phyloP scores from a whole-genome alignment of 2,797 vertebrate species.

The Acipenser oxyrinchus region DNA sequence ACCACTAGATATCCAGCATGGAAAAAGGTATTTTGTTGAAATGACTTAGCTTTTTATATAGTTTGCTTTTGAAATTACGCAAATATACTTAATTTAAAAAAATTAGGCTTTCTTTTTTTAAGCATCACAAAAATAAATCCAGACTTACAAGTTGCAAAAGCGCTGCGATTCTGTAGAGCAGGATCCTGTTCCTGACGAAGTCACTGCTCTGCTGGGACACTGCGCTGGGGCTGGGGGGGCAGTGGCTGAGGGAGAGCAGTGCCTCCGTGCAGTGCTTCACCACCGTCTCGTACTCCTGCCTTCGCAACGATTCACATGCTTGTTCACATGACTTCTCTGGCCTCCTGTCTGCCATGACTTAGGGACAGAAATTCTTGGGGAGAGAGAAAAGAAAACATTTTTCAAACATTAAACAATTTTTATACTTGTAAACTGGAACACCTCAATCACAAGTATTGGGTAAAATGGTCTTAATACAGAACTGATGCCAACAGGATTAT shows the following conservation, averaged over 20 bases:
- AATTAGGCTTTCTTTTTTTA: too few species aligned
- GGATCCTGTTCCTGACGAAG: constrained; percentile 79
- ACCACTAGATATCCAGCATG: too few species aligned
- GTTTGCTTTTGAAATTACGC: too few species aligned
- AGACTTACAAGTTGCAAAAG: constrained; percentile 87
- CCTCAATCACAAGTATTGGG: not conserved
- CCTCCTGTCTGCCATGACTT: constrained; percentile 99
- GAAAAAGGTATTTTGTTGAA: too few species aligned
- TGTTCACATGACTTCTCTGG: constrained; percentile 99
- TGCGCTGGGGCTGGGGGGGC: constrained; percentile 56
- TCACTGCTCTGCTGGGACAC: constrained; percentile 52
- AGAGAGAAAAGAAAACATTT: not conserved
- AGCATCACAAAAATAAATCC: too few species aligned
- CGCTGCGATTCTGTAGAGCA: constrained; percentile 89
- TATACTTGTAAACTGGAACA: not conserved
- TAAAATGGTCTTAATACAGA: not conserved
- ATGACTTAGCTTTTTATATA: too few species aligned
- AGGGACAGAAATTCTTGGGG: constrained; percentile 86
- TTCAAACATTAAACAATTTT: too few species aligned
- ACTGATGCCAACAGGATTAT: too few species aligned
- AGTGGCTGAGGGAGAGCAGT: constrained; percentile 78
- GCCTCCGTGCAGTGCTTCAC: constrained; percentile 91
- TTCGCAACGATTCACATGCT: constrained; percentile 90
- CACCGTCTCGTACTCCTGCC: constrained; percentile 88
- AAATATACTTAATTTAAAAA: too few species aligned